phyloP scores from a whole-genome alignment of 2,113 vertebrate genomes.

The Xiphophorus couchianus region DNA sequence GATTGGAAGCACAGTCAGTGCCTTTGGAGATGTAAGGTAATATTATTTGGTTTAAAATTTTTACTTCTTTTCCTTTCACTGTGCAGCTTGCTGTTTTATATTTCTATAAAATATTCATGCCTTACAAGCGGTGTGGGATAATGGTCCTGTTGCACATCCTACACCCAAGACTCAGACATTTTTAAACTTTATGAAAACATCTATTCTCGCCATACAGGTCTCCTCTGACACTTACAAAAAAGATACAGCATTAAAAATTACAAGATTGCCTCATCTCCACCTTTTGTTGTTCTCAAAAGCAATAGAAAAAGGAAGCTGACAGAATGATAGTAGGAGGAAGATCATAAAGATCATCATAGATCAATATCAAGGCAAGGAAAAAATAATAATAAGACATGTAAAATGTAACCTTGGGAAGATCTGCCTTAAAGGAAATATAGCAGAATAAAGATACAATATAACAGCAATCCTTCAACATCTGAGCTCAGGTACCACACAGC shows the following conservation, averaged over 20 bases:
- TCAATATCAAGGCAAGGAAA: slow-evolving; percentile 11
- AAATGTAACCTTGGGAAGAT: slow-evolving; percentile 8
- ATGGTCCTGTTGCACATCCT: slow-evolving; percentile 30
- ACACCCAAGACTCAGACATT: slow-evolving; percentile 9
- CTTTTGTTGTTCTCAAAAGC: slow-evolving; percentile 9
- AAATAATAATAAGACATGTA: slow-evolving; percentile 5
- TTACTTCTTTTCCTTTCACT: slow-evolving; percentile 15
- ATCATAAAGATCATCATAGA: slow-evolving; percentile 23
- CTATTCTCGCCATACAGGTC: slow-evolving; percentile 22
- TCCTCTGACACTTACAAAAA: slow-evolving; percentile 26
- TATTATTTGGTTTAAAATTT: slow-evolving; percentile 18
- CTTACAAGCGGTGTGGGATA: slow-evolving; percentile 29
- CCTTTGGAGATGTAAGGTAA: slow-evolving; percentile 59
- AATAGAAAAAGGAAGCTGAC: background rate
- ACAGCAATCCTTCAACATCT: slow-evolving; percentile 19
- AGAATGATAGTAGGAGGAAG: slow-evolving; percentile 5
- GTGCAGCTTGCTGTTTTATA: background rate
- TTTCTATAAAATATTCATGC: slow-evolving; percentile 61
- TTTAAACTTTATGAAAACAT: slow-evolving; percentile 59
- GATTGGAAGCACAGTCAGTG: slow-evolving; percentile 67
- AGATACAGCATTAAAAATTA: slow-evolving; percentile 7
- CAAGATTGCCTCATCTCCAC: background rate
- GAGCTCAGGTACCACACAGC: slow-evolving; percentile 13
- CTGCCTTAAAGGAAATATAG: slow-evolving; percentile 10
- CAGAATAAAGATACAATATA: slow-evolving; percentile 5